Percentiles rank a stretch among this genome's conserved stretches.
Evolutionary conservation across 2,888 invertebrate species (phyloP).

Genomic region (Blera fallax): DNA sequence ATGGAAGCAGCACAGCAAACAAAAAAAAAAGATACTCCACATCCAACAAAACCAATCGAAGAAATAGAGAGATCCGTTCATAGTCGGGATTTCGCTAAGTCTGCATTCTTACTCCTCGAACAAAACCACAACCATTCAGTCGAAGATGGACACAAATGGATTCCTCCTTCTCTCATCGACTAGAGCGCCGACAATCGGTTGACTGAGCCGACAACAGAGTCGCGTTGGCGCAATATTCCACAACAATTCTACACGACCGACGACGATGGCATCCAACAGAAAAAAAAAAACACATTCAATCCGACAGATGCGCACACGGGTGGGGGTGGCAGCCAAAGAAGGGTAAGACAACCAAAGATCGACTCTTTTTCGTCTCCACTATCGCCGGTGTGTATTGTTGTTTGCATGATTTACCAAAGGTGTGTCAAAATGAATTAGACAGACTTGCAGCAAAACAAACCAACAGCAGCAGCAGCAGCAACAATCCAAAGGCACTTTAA

Average conservation of each 20-base stretch:
- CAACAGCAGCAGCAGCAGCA: slow-evolving; percentile 5
- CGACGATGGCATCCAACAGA: slow-evolving; percentile 4
- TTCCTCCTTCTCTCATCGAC: slow-evolving; percentile 1
- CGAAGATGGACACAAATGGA: slow-evolving; percentile 24
- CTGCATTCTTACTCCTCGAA: neutral
- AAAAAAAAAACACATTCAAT: slow-evolving; percentile 10
- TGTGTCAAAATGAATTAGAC: slow-evolving; percentile 69
- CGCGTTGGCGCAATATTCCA: slow-evolving; percentile 40
- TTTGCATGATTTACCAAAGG: slow-evolving; percentile 65
- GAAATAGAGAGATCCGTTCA: neutral
- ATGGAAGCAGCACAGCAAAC: neutral
- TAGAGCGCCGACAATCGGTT: slow-evolving; percentile 48
- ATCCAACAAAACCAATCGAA: neutral
- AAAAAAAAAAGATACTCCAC: neutral
- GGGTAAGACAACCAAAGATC: slow-evolving; percentile 4
- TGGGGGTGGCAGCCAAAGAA: slow-evolving; percentile 1
- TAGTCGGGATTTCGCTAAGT: neutral
- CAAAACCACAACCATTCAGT: slow-evolving; percentile 3
- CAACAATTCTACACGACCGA: neutral
- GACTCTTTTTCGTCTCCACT: neutral
- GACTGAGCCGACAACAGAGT: slow-evolving; percentile 46
- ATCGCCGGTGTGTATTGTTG: slow-evolving; percentile 47
- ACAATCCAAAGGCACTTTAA: slow-evolving; percentile 5
- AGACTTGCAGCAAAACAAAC: slow-evolving; percentile 44
- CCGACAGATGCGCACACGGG: slow-evolving; percentile 39